phyloP scores from a whole-genome alignment of 2,113 vertebrate genomes.

The Myiagra hebetior region DNA sequence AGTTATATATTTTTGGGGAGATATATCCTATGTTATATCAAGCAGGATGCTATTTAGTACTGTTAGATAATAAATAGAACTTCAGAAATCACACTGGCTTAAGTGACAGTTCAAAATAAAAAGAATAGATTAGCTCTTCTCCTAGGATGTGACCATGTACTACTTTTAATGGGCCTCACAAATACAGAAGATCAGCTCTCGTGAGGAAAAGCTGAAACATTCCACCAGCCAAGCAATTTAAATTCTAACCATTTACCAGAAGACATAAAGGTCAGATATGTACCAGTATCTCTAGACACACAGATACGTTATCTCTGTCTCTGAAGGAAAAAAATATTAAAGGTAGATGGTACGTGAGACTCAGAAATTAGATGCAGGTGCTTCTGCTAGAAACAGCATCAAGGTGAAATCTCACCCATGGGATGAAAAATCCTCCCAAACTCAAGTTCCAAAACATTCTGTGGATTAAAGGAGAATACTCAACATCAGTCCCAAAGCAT shows the following conservation, averaged over 20 bases:
- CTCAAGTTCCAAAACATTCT: not conserved
- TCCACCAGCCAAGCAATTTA: not conserved
- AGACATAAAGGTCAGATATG: conserved; percentile 41
- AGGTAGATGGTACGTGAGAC: not conserved
- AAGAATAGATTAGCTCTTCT: not conserved
- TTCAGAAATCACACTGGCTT: not conserved
- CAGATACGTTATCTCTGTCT: not conserved
- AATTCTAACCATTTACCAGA: conserved; percentile 5
- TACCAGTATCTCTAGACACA: conserved; percentile 4
- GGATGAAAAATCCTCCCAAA: not conserved
- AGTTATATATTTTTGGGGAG: not conserved
- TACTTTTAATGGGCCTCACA: not conserved
- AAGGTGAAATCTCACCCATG: not conserved
- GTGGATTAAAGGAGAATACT: not conserved
- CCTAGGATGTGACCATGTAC: not conserved
- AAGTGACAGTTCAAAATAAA: not conserved
- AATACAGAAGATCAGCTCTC: not conserved
- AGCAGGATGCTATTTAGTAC: not conserved
- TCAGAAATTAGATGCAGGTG: not conserved
- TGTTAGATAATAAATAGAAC: not conserved
- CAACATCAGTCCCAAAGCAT: not conserved
- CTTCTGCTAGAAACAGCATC: not conserved
- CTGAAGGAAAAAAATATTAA: not conserved
- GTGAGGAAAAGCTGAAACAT: not conserved
- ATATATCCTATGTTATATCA: not conserved